Percentiles rank a stretch among this genome's conserved stretches.
Conservation (phyloP, 2,113 vertebrate genomes). For the Aphelocoma coerulescens region DNA sequence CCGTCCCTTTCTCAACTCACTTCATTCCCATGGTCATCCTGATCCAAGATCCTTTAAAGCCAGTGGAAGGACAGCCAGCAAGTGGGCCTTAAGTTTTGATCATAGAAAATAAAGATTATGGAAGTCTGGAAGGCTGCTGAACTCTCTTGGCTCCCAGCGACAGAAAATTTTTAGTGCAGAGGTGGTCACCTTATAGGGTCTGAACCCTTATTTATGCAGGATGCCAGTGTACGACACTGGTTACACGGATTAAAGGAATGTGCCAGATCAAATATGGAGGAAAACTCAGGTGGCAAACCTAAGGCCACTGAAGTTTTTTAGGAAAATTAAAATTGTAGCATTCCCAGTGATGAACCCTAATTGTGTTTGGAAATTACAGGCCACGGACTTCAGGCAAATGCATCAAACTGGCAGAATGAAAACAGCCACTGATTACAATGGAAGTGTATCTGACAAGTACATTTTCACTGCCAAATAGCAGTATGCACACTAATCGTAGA, state of each 20-base stretch:
- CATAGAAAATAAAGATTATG: background rate
- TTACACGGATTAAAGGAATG: background rate
- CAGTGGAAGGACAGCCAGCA: background rate
- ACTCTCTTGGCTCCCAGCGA: background rate
- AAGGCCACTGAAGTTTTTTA: background rate
- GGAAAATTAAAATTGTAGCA: background rate
- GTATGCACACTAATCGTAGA: background rate
- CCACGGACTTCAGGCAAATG: background rate
- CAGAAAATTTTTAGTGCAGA: background rate
- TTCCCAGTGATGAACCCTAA: background rate
- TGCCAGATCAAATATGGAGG: background rate
- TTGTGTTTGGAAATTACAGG: background rate
- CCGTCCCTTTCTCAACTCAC: background rate
- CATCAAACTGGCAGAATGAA: background rate
- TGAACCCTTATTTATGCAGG: background rate
- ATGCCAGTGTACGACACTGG: background rate
- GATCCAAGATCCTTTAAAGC: background rate
- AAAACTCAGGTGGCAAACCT: background rate
- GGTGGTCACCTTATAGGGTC: background rate
- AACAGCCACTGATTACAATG: background rate
- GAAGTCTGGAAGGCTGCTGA: background rate
- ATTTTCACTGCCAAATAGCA: background rate
- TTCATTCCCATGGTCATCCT: background rate
- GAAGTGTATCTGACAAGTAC: background rate
- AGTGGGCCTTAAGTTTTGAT: background rate